A percentile compares a stretch with the other conserved stretches of the same genome.
Evolutionary conservation across 2,113 vertebrate species (phyloP).

Genomic region (Peromyscus californicus): DNA sequence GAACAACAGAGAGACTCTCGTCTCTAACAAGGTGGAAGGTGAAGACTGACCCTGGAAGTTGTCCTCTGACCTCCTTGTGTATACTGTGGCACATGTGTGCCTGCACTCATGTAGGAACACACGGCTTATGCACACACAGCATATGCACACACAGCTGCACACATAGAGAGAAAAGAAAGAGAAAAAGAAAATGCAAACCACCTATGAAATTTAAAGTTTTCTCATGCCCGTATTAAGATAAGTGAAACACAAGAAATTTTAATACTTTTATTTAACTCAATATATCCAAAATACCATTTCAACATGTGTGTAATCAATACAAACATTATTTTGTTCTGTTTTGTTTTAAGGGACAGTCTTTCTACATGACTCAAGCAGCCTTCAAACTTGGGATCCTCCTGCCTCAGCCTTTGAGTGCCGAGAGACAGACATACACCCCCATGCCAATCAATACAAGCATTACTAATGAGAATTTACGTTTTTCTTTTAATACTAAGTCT

Average conservation of each 20-base stretch:
- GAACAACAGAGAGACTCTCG: not conserved
- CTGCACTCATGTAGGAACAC: not conserved
- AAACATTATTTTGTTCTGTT: not conserved
- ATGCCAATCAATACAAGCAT: not conserved
- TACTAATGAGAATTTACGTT: not conserved
- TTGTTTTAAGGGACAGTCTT: not conserved
- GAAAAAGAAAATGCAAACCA: not conserved
- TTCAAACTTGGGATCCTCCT: not conserved
- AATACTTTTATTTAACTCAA: conserved; percentile 20
- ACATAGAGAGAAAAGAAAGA: not conserved
- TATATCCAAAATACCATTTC: not conserved
- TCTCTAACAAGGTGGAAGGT: not conserved
- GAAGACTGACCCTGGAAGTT: not conserved
- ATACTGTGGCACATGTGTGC: not conserved
- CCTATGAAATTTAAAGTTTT: not conserved
- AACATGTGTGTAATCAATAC: not conserved
- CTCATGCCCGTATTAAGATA: not conserved
- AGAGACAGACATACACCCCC: not conserved
- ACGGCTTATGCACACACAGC: not conserved
- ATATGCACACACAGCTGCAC: not conserved
- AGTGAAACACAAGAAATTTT: not conserved
- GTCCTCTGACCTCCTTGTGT: not conserved
- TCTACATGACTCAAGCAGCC: not conserved
- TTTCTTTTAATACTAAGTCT: not conserved
- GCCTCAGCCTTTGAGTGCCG: not conserved